A percentile compares a stretch with the other conserved stretches of the same genome.
These are phyloP conservation scores for Rhodinocichla rosea DNA, from an alignment of 2,113 vertebrate species.

Conservation along the genomic window DNA sequence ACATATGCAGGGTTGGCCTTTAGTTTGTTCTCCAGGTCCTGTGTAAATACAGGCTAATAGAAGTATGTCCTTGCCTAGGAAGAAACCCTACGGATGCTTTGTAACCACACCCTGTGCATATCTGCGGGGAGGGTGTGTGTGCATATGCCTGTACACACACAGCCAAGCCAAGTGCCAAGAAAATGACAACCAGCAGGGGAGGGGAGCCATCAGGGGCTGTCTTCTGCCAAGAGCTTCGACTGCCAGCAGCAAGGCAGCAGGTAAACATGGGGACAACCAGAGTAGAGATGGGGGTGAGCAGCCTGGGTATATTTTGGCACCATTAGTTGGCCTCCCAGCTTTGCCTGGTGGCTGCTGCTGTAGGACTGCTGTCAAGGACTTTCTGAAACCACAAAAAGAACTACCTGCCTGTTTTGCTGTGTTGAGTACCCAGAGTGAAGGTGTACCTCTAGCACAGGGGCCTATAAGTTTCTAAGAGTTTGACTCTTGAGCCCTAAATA, in stretches of 20 bases:
- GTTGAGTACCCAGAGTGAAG: background rate
- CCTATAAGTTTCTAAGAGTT: background rate
- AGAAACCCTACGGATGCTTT: background rate
- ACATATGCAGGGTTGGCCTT: background rate
- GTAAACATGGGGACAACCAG: background rate
- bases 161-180: background rate
- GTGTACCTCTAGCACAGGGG: background rate
- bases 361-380: background rate
- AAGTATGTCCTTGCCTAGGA: background rate
- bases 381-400: background rate
- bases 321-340: background rate
- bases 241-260: background rate
- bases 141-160: background rate
- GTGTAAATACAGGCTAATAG: background rate
- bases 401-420: background rate
- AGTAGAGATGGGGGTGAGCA: background rate
- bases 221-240: background rate
- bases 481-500: background rate
- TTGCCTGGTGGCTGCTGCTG: background rate
- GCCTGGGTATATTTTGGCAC: background rate
- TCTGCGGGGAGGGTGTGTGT: background rate
- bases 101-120: background rate
- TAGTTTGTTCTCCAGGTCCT: background rate
- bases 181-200: background rate
- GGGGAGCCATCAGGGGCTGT: background rate